phyloP scores from a whole-genome alignment of 2,113 vertebrate species.

The Neolamprologus brichardi region DNA sequence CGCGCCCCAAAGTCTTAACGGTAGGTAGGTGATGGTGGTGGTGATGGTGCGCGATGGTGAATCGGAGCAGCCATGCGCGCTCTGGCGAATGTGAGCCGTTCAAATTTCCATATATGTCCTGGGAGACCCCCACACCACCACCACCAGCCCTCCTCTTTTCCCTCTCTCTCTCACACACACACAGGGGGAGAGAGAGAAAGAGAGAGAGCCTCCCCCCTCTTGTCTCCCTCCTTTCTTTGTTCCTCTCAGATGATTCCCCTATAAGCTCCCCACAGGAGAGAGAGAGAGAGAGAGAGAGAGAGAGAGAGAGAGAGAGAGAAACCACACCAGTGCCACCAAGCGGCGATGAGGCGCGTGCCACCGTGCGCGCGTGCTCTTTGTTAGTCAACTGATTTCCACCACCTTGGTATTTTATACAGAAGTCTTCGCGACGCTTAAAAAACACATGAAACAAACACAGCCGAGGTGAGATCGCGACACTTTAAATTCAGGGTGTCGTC shows the following conservation, averaged over 20 bases:
- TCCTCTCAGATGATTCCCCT: conserved; percentile 36
- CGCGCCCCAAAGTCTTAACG: not conserved
- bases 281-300: not conserved
- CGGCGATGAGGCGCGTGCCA: conserved; percentile 39
- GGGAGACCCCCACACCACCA: not conserved
- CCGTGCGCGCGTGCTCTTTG: conserved; percentile 35
- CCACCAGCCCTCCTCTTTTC: not conserved
- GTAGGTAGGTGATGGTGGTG: not conserved
- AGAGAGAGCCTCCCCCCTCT: not conserved
- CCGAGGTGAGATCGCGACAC: not conserved
- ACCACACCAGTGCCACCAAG: conserved; percentile 76
- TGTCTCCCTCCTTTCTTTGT: conserved; percentile 49
- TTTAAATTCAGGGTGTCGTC: not conserved
- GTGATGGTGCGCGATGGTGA: not conserved
- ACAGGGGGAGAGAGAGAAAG: not conserved
- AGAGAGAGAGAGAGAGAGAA: not conserved
- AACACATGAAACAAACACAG: not conserved
- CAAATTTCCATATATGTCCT: conserved; percentile 46
- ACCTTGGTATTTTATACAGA: not conserved
- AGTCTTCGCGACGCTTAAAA: not conserved
- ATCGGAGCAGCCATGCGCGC: conserved; percentile 3
- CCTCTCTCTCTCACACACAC: not conserved
- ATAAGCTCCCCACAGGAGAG: not conserved
- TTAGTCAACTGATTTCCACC: not conserved
- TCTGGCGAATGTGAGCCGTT: conserved; percentile 34